Evolutionary conservation across 2,113 vertebrate species (phyloP), one percentile per base, ranked within the genome.

Genomic region (Lynx canadensis): DNA sequence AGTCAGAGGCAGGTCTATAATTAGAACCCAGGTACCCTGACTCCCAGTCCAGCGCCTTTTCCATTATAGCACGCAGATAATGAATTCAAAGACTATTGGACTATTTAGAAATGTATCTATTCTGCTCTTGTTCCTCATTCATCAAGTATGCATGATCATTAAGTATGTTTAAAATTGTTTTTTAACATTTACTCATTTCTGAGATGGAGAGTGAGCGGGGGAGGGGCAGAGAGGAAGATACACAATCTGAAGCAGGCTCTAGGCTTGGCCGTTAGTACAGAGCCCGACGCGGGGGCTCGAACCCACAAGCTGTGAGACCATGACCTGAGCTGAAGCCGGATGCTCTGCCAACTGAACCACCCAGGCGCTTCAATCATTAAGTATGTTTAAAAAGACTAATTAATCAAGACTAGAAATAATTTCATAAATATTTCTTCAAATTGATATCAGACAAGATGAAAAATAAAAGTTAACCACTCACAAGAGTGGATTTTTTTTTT

Each of bases 361-460:
- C 21, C 21, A 23, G 57, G 57, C 21, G 8, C 57, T 18, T 18
- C 21, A 7, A 6, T 38, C 15, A 95, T 50, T 19, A 88, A 86
- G n/a, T 50, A 18, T 84, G 55, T 60, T 69, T 60, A 89, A 85
- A 93, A 86, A 55, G 27, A 87, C 73, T 14, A 66, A 89, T 45
- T 63, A 79, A 52, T 65, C 71, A 89, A 85, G 27, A 81, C 14
- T 45, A 31, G 23, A 55, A 95, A 93, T 95, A 18, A 92, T 76
- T 93, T 95, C 41, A 82, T 14, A 81, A 90, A 52, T 3, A n/a
- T 91, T 80, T 41, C 65, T 94, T 89, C 29, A 87, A 69, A 76
- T 1, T 73, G 63, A 2, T 76, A 88, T 38, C 41, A 65, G 55
- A 79, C 1, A 57, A 82, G 18, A 63, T 38, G 4, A 48, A 87